Evolutionary conservation across 92 coral and sea anemone species (phyloP), one percentile per base, ranked within the genome.

Genomic region (Bergia puertoricense): DNA sequence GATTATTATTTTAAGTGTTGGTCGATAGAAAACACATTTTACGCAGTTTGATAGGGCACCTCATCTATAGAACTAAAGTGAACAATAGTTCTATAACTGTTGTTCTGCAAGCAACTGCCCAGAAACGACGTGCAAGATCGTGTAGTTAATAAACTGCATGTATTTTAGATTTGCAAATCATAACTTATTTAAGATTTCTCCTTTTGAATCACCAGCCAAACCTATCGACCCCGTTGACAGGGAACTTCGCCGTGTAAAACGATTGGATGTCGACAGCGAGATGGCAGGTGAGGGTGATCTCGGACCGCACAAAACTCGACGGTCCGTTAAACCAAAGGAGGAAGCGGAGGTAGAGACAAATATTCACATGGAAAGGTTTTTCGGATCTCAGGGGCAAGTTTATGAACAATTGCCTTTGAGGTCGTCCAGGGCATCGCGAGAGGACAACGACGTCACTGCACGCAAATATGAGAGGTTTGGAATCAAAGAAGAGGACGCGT

Each of bases 351-450:
- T 15, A 45, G 87, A 71, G 36, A 36, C 20, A 10, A 48, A 84
- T 15, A 11, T 36, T 45, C 87, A 84, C 39, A 42, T 84, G 77
- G 87, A 84, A 48, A 84, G 87, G 45, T 84, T 84, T 48, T 84
- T 84, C 39, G 87, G 87, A 2, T 45, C 66, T 23, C 56, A 23
- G 54, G 16, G 18, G 4, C 75, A 84, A 71, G 20, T 13, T 23
- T 23, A 20, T 44, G 79, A 18, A 2, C 65, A 45, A n/a, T 22
- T 41, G 37, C 77, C 56, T 71, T 15, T 84, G 23, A 95, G 96
- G 51, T 96, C 99, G 13, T 95, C 98, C 20, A 91, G 99, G 56
- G 92, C 93, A 62, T 66, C 96, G 15, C 90, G 95, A 65, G 98
- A 93, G 86, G 96, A 93, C 75, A 93, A 92, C 30, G 96, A 95